A percentile compares a stretch with the other conserved stretches of the same genome.
Conservation (phyloP, 2,797 vertebrate species). For the Cossypha polioptera region DNA sequence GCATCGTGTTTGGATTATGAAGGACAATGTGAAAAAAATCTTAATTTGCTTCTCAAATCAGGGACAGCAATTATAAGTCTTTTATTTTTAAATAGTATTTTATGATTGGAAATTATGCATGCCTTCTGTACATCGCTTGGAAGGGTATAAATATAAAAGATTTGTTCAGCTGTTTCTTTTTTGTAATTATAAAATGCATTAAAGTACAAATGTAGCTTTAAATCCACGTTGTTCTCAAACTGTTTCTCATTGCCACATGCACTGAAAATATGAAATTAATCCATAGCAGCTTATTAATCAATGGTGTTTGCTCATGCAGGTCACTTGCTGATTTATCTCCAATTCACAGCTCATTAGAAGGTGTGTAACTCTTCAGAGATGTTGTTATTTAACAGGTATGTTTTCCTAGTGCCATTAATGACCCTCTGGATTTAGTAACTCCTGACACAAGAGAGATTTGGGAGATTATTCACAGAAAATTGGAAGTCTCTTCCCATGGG, state of each 20-base stretch:
- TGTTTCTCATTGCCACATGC: slow-evolving; percentile 9
- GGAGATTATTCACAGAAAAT: not conserved
- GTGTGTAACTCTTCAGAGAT: slow-evolving; percentile 22
- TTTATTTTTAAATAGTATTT: slow-evolving; percentile 54
- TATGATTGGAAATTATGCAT: slow-evolving; percentile 42
- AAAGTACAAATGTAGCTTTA: slow-evolving; percentile 53
- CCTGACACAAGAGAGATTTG: not conserved
- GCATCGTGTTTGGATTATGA: not conserved
- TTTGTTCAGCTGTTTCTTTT: slow-evolving; percentile 32
- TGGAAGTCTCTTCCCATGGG: not conserved
- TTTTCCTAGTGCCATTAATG: slow-evolving; percentile 4
- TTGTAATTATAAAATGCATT: slow-evolving; percentile 46
- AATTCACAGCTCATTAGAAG: slow-evolving; percentile 33
- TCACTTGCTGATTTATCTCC: slow-evolving; percentile 49
- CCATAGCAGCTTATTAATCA: slow-evolving; percentile 59
- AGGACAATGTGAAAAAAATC: not conserved
- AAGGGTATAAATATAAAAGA: slow-evolving; percentile 42
- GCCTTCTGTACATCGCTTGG: slow-evolving; percentile 27
- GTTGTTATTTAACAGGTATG: slow-evolving; percentile 14
- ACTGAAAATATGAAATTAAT: slow-evolving; percentile 26
- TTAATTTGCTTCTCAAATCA: slow-evolving; percentile 45
- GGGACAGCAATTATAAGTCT: slow-evolving; percentile 37
- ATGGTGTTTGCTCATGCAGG: slow-evolving; percentile 58
- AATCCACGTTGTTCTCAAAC: slow-evolving; percentile 35
- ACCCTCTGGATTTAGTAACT: not conserved